These are phyloP conservation scores for Python bivittatus DNA, from an alignment of 2,113 vertebrate species.

Conservation along the genomic window DNA sequence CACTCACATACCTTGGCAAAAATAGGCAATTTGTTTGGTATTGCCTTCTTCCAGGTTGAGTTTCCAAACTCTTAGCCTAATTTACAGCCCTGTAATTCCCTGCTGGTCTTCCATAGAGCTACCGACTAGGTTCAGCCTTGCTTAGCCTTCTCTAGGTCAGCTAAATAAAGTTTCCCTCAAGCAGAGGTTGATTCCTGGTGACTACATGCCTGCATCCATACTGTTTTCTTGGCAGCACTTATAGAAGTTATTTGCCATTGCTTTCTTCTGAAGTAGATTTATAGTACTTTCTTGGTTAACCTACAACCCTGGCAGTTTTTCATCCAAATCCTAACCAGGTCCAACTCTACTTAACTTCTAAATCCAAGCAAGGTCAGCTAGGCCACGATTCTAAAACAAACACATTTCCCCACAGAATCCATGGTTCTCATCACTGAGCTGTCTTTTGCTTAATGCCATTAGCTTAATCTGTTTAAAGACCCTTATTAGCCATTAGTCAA, in stretches of 20 bases:
- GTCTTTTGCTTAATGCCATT: constrained; percentile 60
- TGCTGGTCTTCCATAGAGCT: neutral
- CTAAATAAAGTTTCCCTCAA: neutral
- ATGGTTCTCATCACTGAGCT: constrained; percentile 64
- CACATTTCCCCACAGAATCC: constrained; percentile 57
- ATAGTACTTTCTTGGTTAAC: neutral
- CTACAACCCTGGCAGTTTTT: neutral
- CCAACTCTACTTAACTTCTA: neutral
- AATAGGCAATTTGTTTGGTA: neutral
- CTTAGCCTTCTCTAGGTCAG: neutral
- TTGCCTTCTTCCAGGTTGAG: neutral
- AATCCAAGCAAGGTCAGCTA: constrained; percentile 5
- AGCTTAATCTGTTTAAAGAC: constrained; percentile 66
- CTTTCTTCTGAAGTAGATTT: neutral
- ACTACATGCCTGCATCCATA: neutral
- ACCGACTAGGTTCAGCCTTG: neutral
- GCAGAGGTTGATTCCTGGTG: neutral
- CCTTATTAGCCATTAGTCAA: constrained; percentile 66
- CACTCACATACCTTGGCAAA: neutral
- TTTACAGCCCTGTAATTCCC: neutral
- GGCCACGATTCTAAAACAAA: constrained; percentile 44
- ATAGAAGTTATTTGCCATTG: neutral
- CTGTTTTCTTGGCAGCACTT: neutral
- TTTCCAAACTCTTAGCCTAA: neutral
- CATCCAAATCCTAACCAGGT: neutral